Conservation (phyloP, 2,113 vertebrate genomes). For the Pantherophis guttatus region DNA sequence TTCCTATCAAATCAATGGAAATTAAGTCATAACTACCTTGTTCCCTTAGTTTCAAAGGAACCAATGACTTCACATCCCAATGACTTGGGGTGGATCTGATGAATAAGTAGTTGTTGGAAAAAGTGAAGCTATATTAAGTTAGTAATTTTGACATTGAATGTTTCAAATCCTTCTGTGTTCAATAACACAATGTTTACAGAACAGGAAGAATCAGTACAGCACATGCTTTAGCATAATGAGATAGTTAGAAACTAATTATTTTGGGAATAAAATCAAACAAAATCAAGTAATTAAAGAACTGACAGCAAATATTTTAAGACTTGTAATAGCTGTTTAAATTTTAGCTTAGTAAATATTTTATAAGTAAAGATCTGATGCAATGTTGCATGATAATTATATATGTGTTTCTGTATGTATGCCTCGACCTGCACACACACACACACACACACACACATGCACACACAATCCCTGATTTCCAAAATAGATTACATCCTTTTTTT, state of each 20-base stretch:
- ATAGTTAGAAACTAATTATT: slow-evolving; percentile 54
- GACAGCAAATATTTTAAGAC: slow-evolving; percentile 10
- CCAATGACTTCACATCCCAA: background rate
- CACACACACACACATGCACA: background rate
- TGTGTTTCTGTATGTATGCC: background rate
- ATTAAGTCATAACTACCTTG: background rate
- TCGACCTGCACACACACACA: background rate
- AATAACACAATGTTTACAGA: background rate
- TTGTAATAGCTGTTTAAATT: background rate
- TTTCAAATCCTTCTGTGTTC: background rate
- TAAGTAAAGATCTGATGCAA: background rate
- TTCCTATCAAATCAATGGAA: background rate
- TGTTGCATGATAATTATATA: fast-evolving
- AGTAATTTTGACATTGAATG: fast-evolving
- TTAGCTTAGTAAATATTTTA: background rate
- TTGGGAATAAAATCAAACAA: slow-evolving; percentile 59
- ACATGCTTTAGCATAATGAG: slow-evolving; percentile 33
- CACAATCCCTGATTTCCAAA: background rate
- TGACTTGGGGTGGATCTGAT: background rate
- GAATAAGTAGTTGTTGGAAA: background rate
- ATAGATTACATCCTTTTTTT: background rate
- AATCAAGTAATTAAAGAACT: slow-evolving; percentile 51
- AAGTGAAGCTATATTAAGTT: background rate
- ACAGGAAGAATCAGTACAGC: background rate
- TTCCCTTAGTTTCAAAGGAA: background rate